A percentile compares a stretch with the other conserved stretches of the same genome.
Evolutionary conservation across 2,797 vertebrate species (phyloP).

Genomic region (Parauchenoglanis ngamensis): DNA sequence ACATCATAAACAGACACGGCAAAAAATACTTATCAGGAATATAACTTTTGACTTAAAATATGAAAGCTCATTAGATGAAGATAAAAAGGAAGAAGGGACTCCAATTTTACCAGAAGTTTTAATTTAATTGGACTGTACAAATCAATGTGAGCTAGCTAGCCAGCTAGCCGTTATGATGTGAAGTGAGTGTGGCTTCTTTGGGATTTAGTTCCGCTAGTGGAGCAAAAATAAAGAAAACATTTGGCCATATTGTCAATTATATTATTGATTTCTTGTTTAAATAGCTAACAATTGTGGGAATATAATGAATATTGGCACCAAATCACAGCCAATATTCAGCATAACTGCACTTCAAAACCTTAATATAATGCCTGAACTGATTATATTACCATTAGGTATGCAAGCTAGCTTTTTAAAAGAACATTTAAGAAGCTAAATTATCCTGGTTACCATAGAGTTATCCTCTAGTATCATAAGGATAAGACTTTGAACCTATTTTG

Average conservation of each 20-base stretch:
- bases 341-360: background rate
- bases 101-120: background rate
- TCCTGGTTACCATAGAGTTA: background rate
- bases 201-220: background rate
- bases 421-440: background rate
- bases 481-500: background rate
- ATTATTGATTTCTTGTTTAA: background rate
- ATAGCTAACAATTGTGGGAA: background rate
- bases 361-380: background rate
- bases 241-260: background rate
- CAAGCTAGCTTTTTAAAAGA: background rate
- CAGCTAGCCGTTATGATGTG: too few species aligned
- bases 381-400: background rate
- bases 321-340: too few species aligned
- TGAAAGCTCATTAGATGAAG: too few species aligned
- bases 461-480: background rate
- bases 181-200: too few species aligned
- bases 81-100: too few species aligned
- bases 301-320: too few species aligned
- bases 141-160: too few species aligned
- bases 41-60: too few species aligned
- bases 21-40: too few species aligned
- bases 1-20: too few species aligned
- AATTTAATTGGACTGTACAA: background rate
- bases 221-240: background rate